These are phyloP conservation scores for Pogonognathellus flavescens DNA, from an alignment of 1,140 invertebrate species.

Conservation along the genomic window DNA sequence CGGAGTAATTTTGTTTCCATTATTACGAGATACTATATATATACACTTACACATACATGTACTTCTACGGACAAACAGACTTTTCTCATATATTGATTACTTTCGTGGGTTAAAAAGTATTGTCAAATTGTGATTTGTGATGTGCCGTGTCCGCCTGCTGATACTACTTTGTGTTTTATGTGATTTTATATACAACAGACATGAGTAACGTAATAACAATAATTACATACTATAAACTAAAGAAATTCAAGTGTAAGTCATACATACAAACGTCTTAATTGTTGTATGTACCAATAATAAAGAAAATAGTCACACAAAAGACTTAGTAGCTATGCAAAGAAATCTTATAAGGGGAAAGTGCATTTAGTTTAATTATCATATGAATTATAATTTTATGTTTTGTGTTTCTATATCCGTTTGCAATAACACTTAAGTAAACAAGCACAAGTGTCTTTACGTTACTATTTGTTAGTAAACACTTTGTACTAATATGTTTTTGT, in stretches of 20 bases:
- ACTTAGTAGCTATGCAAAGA: constrained; percentile 32
- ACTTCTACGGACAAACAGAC: neutral
- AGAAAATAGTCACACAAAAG: constrained; percentile 37
- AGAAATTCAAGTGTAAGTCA: neutral
- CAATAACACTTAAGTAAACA: neutral
- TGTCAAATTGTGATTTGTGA: constrained; percentile 47
- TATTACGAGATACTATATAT: no score
- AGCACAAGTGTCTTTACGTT: no score
- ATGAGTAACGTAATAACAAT: neutral
- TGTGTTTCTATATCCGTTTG: neutral
- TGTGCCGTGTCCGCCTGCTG: constrained; percentile 24
- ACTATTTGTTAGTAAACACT: no score
- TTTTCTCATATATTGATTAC: constrained; percentile 34
- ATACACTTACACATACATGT: neutral
- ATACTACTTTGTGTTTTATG: constrained; percentile 27
- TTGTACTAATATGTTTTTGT: no score
- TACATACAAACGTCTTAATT: neutral
- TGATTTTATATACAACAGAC: constrained; percentile 31
- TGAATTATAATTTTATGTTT: constrained; percentile 15
- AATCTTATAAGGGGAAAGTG: constrained; percentile 45
- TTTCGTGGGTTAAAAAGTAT: constrained; percentile 24
- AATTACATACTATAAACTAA: neutral
- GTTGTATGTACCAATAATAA: neutral
- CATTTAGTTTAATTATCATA: constrained; percentile 33
- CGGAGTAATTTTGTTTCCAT: no score